Conservation (phyloP, 1,140 invertebrate species). For the Bombus terrestris region DNA sequence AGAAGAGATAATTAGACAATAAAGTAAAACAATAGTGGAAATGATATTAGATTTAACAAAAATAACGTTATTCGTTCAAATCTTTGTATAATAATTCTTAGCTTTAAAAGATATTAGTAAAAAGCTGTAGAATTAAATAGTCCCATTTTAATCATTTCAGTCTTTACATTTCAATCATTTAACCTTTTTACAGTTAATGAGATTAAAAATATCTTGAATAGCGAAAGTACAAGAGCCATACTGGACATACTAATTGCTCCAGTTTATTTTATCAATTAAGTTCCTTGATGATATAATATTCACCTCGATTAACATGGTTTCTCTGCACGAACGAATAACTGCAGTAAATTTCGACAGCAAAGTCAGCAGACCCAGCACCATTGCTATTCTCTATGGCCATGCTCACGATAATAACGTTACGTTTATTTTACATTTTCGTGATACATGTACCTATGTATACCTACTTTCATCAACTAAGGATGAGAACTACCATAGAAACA, state of each 20-base stretch:
- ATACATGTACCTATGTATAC: not conserved
- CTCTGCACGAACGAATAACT: not conserved
- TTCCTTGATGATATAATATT: not conserved
- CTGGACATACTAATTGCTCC: not conserved
- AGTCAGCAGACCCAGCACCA: not conserved
- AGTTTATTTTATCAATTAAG: not conserved
- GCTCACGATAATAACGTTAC: not conserved
- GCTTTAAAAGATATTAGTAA: not conserved
- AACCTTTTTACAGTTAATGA: not conserved
- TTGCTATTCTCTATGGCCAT: not conserved
- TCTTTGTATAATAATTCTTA: not conserved
- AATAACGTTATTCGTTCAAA: not conserved
- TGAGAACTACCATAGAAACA: not conserved
- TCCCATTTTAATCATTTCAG: not conserved
- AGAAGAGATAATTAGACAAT: too few species aligned
- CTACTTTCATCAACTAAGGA: not conserved
- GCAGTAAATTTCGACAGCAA: not conserved
- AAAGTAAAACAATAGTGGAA: not conserved
- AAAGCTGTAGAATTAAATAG: too few species aligned
- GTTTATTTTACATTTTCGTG: not conserved
- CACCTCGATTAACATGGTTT: not conserved
- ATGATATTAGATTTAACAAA: not conserved
- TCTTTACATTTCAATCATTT: not conserved
- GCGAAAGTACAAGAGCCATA: not conserved
- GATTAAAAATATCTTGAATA: not conserved